Base-by-base conservation (phyloP, 2,797 vertebrate genomes). In the Eurystomus glaucurus region DNA sequence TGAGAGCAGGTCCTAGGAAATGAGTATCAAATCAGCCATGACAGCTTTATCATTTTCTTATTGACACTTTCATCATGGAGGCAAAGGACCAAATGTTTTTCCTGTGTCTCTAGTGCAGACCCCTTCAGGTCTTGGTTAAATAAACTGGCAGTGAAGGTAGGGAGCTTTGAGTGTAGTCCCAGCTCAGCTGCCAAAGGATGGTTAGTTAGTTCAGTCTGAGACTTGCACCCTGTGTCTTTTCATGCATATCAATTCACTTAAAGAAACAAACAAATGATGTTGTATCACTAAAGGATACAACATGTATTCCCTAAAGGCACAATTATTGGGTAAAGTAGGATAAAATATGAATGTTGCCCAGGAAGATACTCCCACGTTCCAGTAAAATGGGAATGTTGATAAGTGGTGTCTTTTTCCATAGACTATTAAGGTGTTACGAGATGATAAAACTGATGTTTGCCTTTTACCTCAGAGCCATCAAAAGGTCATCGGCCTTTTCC, bases 381-480 rank as follows among this genome's bases (percentile, higher is more conserved):
- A 54, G 7, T 48, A 16, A 37, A 65, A 57, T 22, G 39, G 62
- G 31, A 81, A 84, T 51, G 43, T 60, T 76, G 80, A 75, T 75
- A 83, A 83, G 33, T 35, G 74, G 37, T 45, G 39, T 54, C 41
- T 68, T 88, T 78, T 89, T 68, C 69, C 41, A 18, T 46, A 41
- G 64, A 48, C 55, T 15, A 0, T 45, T 80, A 87, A 85, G 37
- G 37, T 19, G 28, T 82, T 85, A 82, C 48, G 81, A 92, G 78
- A 68, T 83, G 71, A 80, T 65, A 93, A 79, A 92, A 80, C 37
- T 68, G 52, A 77, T 62, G 60, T 94, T 85, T 95, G 55, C 84
- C 55, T 93, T 89, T 83, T 92, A 79, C 35, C 50, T 89, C 29
- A 79, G 70, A 81, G 68, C 85, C 70, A 77, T 77, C 46, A 64